Evolutionary conservation across 2,888 invertebrate species (phyloP).

Genomic region (Eudasyphora cyanicolor): DNA sequence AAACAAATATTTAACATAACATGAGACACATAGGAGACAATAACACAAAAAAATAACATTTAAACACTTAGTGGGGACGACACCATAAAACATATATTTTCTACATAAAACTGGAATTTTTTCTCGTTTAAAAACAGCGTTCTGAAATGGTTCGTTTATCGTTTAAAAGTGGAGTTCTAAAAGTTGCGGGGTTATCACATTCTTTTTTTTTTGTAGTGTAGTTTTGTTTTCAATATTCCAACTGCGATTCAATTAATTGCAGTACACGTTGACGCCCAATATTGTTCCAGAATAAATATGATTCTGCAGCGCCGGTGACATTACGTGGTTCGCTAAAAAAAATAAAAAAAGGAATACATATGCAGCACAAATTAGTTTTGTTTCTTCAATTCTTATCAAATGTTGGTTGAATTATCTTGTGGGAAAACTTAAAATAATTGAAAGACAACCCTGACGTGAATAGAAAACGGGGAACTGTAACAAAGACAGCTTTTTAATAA

Average conservation of each 20-base stretch:
- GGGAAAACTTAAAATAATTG: too few relatives aligned
- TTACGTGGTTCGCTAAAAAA: slow-evolving; percentile 74
- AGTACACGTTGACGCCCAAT: slow-evolving; percentile 79
- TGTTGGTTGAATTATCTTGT: neutral
- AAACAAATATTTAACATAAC: slow-evolving; percentile 60
- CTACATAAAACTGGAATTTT: slow-evolving; percentile 33
- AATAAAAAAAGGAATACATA: neutral
- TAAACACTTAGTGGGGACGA: slow-evolving; percentile 36
- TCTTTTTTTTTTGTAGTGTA: slow-evolving; percentile 23
- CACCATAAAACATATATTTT: slow-evolving; percentile 23
- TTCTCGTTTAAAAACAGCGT: slow-evolving; percentile 56
- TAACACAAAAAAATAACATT: slow-evolving; percentile 39
- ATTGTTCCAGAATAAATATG: slow-evolving; percentile 79
- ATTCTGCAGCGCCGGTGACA: slow-evolving; percentile 75
- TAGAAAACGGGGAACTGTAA: too few relatives aligned
- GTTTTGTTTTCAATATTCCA: slow-evolving; percentile 71
- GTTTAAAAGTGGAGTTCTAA: slow-evolving; percentile 43
- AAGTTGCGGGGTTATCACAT: slow-evolving; percentile 60
- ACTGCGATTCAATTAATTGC: slow-evolving; percentile 75
- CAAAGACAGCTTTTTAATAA: too few relatives aligned
- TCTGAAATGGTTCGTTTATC: slow-evolving; percentile 34
- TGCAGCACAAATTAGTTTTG: neutral
- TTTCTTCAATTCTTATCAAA: neutral
- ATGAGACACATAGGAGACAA: slow-evolving; percentile 27
- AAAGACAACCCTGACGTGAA: too few relatives aligned